Evolutionary conservation across 2,888 invertebrate genomes (phyloP).

Genomic region (Tanypteryx hageni): DNA sequence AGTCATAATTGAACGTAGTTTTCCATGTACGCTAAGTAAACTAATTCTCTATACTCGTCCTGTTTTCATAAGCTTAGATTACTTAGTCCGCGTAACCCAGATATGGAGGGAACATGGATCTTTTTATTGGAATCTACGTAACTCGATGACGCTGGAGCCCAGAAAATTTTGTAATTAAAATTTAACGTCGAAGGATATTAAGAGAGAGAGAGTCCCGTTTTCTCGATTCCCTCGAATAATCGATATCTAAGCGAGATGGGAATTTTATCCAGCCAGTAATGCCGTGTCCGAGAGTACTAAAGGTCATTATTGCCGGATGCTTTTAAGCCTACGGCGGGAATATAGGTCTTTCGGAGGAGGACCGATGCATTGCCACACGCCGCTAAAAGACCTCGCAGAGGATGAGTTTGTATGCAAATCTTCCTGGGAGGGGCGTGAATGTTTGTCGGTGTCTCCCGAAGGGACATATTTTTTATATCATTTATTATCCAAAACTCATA

Average conservation of each 20-base stretch:
- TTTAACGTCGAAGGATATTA: not conserved
- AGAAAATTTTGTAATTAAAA: conserved; percentile 12
- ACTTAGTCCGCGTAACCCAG: no score
- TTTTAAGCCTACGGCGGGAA: not conserved
- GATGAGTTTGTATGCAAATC: conserved; percentile 6
- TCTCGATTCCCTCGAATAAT: not conserved
- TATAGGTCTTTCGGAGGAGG: not conserved
- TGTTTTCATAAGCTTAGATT: no score
- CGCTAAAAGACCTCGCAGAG: no score
- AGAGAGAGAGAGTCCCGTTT: not conserved
- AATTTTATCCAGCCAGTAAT: not conserved
- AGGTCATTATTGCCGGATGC: not conserved
- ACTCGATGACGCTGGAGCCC: not conserved
- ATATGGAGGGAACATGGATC: no score
- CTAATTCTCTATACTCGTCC: no score
- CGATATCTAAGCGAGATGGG: not conserved
- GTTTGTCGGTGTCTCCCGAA: not conserved
- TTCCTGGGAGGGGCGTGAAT: not conserved
- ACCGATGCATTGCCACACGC: no score
- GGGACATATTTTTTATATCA: not conserved
- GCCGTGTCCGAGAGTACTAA: not conserved
- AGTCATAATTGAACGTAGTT: no score
- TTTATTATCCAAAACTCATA: no score
- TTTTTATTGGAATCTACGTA: no score
- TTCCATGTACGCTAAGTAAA: no score